These are phyloP conservation scores for Hipparchia semele DNA, from an alignment of 2,888 invertebrate genomes.

Conservation along the genomic window DNA sequence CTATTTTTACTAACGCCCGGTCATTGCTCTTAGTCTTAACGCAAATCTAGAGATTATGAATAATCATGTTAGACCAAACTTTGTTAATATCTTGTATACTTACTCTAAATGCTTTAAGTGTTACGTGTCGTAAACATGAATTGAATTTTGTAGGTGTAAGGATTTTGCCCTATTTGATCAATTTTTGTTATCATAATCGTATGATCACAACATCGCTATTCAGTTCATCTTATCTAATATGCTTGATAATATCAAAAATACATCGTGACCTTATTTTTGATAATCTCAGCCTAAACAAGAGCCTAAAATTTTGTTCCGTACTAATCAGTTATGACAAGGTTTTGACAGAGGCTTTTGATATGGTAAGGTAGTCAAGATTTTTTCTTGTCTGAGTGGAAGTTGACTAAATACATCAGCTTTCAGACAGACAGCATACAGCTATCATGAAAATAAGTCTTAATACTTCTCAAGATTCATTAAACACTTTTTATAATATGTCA, in stretches of 20 bases:
- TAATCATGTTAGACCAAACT: neutral
- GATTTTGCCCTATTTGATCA: neutral
- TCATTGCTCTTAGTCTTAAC: slow-evolving; percentile 1
- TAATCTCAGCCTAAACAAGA: neutral
- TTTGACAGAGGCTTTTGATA: neutral
- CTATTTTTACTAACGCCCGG: neutral
- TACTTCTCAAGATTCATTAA: no score
- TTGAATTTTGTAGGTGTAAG: neutral
- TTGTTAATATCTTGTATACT: slow-evolving; percentile 12
- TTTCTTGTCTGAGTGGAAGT: neutral
- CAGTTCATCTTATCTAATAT: slow-evolving; percentile 8
- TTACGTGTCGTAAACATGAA: slow-evolving; percentile 5
- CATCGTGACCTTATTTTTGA: neutral
- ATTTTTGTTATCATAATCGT: neutral
- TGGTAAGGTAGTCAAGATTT: neutral
- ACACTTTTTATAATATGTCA: no score
- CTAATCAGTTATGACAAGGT: neutral
- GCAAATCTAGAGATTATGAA: neutral
- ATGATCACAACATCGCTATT: slow-evolving; percentile 1
- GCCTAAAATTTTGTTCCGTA: neutral
- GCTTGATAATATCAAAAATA: neutral
- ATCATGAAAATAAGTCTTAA: no score
- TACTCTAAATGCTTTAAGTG: slow-evolving; percentile 8
- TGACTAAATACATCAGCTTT: no score
- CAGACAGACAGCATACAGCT: no score